Evolutionary conservation across 1,140 invertebrate species (phyloP), one percentile per base, ranked within the genome.

Genomic region (Euura lappo): DNA sequence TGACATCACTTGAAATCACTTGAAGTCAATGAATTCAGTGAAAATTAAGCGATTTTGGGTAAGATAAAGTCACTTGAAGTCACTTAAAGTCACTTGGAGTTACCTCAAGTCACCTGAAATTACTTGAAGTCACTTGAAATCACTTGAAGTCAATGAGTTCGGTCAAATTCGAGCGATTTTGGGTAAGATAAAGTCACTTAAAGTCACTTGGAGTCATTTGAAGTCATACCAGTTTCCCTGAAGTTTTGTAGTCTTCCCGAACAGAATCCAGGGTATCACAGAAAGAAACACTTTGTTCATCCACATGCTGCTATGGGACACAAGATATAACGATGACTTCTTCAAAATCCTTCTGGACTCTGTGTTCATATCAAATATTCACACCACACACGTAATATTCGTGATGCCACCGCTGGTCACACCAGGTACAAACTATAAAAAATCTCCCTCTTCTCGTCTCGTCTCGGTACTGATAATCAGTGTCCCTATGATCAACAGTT

Each of bases 221-320:
- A 28, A 28, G 28, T 28, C 0, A 28, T 28, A 28, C 1, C 28
- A 28, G 28, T 66, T 42, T 65, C 2, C 2, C 7, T 11, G 42
- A 6, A 67, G 6, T 7, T 2, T 71, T 2, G 4, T 45, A 2
- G 13, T 73, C 67, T 44, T 70, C 10, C 10, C 10, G n/a, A 5
- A 44, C 51, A 83, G 82, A 66, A 64, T 85, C 42, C 79, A 80
- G 74, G 80, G 87, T 68, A 70, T 88, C 71, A 88, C 82, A 45
- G 76, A 88, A 43, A 80, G 87, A 13, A 90, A 90, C 73, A 88
- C 89, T 1, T 78, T 91, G 47, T 92, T 90, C 79, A 77, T 91
- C 45, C 90, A 91, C 75, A 78, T 90, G 64, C 76, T 90, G 3
- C 88, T 87, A 13, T 91, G 87, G 87, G 86, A 89, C 65, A 65